These are phyloP conservation scores for Cichladusa arquata DNA, from an alignment of 2,113 vertebrate species.

Conservation along the genomic window DNA sequence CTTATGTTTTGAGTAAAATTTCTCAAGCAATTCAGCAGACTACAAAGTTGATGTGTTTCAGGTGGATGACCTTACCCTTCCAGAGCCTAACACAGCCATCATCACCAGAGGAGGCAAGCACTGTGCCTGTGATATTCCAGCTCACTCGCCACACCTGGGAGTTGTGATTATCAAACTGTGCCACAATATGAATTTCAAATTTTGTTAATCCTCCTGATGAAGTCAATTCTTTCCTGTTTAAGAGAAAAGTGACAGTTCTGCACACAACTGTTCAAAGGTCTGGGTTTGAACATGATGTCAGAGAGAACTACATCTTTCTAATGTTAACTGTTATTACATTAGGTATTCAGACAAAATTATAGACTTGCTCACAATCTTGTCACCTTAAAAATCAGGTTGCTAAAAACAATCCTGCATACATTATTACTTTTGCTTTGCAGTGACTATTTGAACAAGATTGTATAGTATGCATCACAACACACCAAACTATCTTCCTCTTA, in stretches of 20 bases:
- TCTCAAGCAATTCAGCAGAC: background rate
- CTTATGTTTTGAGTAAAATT: background rate
- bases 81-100: slow-evolving; percentile 96
- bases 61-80: slow-evolving; percentile 83
- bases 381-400: background rate
- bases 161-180: slow-evolving; percentile 97
- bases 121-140: slow-evolving; percentile 98
- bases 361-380: background rate
- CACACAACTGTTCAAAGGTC: background rate
- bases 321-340: background rate
- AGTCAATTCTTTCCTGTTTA: slow-evolving; percentile 86
- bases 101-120: slow-evolving; percentile 95
- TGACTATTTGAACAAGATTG: background rate
- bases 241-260: slow-evolving; percentile 2
- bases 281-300: background rate
- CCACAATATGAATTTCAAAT: slow-evolving; percentile 93
- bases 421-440: background rate
- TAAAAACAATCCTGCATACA: background rate
- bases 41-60: background rate
- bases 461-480: background rate
- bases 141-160: slow-evolving; percentile 97
- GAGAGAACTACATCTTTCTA: background rate
- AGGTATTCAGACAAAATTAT: background rate
- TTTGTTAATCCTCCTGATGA: slow-evolving; percentile 88
- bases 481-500: background rate